Evolutionary conservation across 2,113 vertebrate genomes (phyloP).

Genomic region (Plestiodon gilberti): DNA sequence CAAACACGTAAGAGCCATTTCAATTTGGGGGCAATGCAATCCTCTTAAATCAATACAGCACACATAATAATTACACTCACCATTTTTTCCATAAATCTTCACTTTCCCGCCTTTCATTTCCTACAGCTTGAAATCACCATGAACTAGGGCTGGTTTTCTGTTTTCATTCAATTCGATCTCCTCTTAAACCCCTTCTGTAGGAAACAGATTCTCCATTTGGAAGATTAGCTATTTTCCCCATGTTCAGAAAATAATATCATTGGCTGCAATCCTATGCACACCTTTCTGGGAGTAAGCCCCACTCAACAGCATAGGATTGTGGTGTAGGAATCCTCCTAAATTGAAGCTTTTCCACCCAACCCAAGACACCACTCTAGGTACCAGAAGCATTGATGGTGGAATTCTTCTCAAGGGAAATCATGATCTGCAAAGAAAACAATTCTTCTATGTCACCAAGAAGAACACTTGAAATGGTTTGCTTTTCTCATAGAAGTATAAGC

Average conservation of each 20-base stretch:
- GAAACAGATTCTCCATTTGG: background rate
- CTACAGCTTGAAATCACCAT: slow-evolving; percentile 64
- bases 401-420: background rate
- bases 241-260: background rate
- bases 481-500: background rate
- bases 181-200: slow-evolving; percentile 17
- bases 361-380: background rate
- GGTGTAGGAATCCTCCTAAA: background rate
- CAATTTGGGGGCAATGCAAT: slow-evolving; percentile 70
- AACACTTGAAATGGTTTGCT: background rate
- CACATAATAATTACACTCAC: slow-evolving; percentile 71
- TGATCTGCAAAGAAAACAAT: background rate
- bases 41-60: slow-evolving; percentile 73
- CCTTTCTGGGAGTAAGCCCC: too few relatives aligned
- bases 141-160: slow-evolving; percentile 57
- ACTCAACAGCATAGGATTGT: background rate
- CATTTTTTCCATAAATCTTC: slow-evolving; percentile 70
- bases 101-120: slow-evolving; percentile 69
- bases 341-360: background rate
- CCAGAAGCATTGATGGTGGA: background rate
- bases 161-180: slow-evolving; percentile 41
- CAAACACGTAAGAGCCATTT: slow-evolving; percentile 75
- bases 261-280: too few relatives aligned
- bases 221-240: background rate
- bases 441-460: too few relatives aligned